Conservation (phyloP, 2,888 invertebrate genomes). For the Linyphia triangularis region DNA sequence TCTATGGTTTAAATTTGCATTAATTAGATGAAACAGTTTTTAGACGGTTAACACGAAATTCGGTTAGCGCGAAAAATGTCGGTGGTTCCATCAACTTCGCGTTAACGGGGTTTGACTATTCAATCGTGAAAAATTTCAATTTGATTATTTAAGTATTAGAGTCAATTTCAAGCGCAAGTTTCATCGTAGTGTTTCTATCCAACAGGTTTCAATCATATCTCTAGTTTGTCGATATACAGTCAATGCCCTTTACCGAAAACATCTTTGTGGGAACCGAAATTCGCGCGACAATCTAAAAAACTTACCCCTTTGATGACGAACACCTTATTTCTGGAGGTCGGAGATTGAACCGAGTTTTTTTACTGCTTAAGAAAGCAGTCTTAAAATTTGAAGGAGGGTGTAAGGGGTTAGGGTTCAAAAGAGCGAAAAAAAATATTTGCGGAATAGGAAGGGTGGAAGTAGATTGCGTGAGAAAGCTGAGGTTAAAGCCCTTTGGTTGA, state of each 20-base stretch:
- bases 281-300: constrained; percentile 6
- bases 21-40: too few species aligned
- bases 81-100: too few species aligned
- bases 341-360: constrained; percentile 66
- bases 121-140: too few species aligned
- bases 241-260: constrained; percentile 60
- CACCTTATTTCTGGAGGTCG: constrained; percentile 62
- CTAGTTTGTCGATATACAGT: constrained; percentile 10
- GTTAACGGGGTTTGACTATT: too few species aligned
- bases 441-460: constrained; percentile 66
- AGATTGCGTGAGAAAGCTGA: constrained; percentile 48
- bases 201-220: too few species aligned
- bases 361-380: constrained; percentile 24
- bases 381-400: constrained; percentile 39
- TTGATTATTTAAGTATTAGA: too few species aligned
- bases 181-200: too few species aligned
- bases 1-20: too few species aligned
- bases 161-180: too few species aligned
- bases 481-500: constrained; percentile 65
- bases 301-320: background rate
- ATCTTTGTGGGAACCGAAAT: constrained; percentile 48
- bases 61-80: too few species aligned
- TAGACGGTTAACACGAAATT: too few species aligned
- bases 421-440: constrained; percentile 21
- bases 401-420: constrained; percentile 36